Evolutionary conservation across 1,140 invertebrate species (phyloP).

Genomic region (Chlorops oryzae): DNA sequence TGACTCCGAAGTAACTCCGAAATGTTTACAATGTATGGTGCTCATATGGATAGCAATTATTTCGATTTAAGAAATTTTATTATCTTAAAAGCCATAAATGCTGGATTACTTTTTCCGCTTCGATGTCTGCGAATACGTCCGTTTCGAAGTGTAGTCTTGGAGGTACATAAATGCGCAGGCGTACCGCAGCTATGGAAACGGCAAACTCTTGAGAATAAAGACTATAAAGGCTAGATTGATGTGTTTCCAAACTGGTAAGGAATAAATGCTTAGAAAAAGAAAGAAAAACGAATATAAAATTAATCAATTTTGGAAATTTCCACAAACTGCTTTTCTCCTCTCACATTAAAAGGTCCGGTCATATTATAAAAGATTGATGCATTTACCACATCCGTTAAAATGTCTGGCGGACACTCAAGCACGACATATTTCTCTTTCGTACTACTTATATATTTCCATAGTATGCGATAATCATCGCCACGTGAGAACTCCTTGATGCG

Average conservation of each 20-base stretch:
- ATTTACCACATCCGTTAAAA: slow-evolving; percentile 51
- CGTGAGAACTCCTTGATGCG: slow-evolving; percentile 54
- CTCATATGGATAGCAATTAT: too few species aligned
- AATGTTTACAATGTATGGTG: too few species aligned
- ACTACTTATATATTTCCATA: slow-evolving; percentile 64
- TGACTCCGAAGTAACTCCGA: too few species aligned
- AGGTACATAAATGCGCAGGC: slow-evolving; percentile 31
- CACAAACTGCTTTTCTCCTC: too few species aligned
- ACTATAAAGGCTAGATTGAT: slow-evolving; percentile 26
- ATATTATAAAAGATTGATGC: slow-evolving; percentile 36
- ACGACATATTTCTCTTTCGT: slow-evolving; percentile 61
- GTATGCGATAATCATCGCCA: slow-evolving; percentile 47
- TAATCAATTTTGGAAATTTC: too few species aligned
- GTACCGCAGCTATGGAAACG: slow-evolving; percentile 23
- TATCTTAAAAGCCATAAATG: too few species aligned
- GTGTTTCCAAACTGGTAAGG: slow-evolving; percentile 34
- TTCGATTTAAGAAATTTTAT: too few species aligned
- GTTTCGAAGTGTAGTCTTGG: slow-evolving; percentile 31
- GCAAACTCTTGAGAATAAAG: slow-evolving; percentile 33
- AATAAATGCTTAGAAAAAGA: slow-evolving; percentile 22
- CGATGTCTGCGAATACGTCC: slow-evolving; percentile 27
- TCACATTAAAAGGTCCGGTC: slow-evolving; percentile 40
- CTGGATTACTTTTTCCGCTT: slow-evolving; percentile 19
- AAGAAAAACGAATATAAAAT: background rate
- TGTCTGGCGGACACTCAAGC: slow-evolving; percentile 61